A percentile compares a stretch with the other conserved stretches of the same genome.
phyloP scores from a whole-genome alignment of 1,140 invertebrate genomes.

The Danaus plexippus region DNA sequence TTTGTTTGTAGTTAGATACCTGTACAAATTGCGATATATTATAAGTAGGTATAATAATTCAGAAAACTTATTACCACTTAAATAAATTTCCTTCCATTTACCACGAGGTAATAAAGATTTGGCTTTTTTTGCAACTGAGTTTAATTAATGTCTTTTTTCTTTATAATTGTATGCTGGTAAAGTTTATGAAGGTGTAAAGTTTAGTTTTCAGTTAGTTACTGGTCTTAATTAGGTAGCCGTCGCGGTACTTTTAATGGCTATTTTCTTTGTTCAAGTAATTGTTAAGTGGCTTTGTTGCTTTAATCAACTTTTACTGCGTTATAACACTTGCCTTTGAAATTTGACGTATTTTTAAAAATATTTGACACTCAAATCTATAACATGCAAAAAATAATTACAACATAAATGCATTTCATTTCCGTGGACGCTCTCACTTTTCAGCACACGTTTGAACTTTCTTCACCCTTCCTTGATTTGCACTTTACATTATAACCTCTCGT shows the following conservation, averaged over 20 bases:
- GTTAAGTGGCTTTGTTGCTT: conserved; percentile 26
- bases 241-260: conserved; percentile 35
- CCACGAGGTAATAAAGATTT: too few species aligned
- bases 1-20: too few species aligned
- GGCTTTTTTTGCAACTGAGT: too few species aligned
- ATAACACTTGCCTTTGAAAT: too few species aligned
- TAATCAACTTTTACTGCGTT: background rate
- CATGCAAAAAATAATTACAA: conserved; percentile 34
- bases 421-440: conserved; percentile 45
- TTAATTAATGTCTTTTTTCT: conserved; percentile 11
- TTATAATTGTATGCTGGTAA: conserved; percentile 20
- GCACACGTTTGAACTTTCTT: conserved; percentile 36
- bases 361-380: conserved; percentile 2
- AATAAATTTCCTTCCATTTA: too few species aligned
- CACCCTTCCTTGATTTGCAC: conserved; percentile 54
- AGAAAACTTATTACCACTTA: too few species aligned
- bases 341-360: too few species aligned
- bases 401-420: conserved; percentile 35
- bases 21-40: too few species aligned
- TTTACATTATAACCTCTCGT: conserved; percentile 22
- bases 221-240: conserved; percentile 38
- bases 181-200: conserved; percentile 31
- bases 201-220: conserved; percentile 42
- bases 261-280: conserved; percentile 45
- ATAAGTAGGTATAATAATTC: too few species aligned